Base-by-base conservation (phyloP, 1,140 invertebrate species). In the Leptonema lineaticorne region DNA sequence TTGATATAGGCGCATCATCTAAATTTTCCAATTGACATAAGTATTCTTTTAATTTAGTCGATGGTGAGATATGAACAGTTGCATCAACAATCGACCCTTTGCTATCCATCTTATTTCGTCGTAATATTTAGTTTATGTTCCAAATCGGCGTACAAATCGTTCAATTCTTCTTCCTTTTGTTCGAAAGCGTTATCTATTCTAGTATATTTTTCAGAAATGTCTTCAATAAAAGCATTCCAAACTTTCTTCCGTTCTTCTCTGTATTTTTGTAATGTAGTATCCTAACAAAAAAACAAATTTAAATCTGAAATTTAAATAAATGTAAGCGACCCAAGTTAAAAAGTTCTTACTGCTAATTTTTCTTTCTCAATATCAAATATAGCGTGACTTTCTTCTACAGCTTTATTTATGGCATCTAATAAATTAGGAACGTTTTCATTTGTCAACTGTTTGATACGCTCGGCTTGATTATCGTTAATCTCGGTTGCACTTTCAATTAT, bases 401-500 rank as follows among this genome's bases (percentile, higher is more conserved):
- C 87, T 73, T 89, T 84, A 72, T 87, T 83, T 27, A 92, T 78
- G 73, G 91, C 88, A 65, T 86, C 85, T 76, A 84, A 86, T 14
- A 90, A 78, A 41, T 85, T 83, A 4, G 88, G 85, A 57, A 91
- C 78, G 74, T 86, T 85, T 69, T 80, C 79, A 78, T 87, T 84
- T 28, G 85, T 83, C 60, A 83, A 77, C 73, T 85, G 83, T 60
- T 84, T 82, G 0, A 87, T 82, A 72, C 85, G 84, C 50, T 89
- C 86, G 22, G 89, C 81, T 78, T 91, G 86, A 67, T 81, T 86
- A 71, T 91, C 89, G 76, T 87, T 89, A 0, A 94, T 84, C 73
- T 93, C 90, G 11, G 90, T 90, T 16, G 91, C 83, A 69, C 86
- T 87, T 78, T 94, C 90, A 24, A 93, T 82, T 46, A 90, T 87